Conservation (phyloP, 2,797 vertebrate species). For the Diglossa cyanea region DNA sequence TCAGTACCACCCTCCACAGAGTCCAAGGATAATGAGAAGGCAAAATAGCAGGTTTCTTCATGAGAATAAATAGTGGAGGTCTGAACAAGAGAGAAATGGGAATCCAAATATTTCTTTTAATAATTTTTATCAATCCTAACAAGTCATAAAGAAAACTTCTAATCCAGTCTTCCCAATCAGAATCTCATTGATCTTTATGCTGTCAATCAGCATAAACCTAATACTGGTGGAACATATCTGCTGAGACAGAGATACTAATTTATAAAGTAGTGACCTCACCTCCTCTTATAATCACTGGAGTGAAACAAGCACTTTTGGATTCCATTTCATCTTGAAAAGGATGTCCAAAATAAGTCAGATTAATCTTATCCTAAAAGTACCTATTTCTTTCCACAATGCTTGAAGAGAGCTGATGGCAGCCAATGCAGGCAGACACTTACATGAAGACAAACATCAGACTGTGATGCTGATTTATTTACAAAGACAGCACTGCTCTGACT, state of each 20-base stretch:
- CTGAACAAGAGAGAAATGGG: neutral
- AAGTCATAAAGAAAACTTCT: neutral
- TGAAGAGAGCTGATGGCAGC: neutral
- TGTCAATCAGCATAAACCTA: neutral
- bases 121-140: neutral
- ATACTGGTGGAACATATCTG: neutral
- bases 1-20: neutral
- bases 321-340: neutral
- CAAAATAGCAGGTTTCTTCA: neutral
- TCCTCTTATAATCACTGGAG: neutral
- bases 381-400: neutral
- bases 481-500: neutral
- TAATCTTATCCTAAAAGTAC: neutral
- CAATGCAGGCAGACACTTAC: neutral
- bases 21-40: neutral
- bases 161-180: neutral
- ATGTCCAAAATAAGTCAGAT: neutral
- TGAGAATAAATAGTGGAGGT: neutral
- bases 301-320: neutral
- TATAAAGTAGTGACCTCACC: neutral
- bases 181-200: neutral
- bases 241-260: neutral
- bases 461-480: neutral
- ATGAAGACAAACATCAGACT: neutral
- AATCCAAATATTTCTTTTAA: neutral